A percentile compares a stretch with the other conserved stretches of the same genome.
These are phyloP conservation scores for Doryteuthis pealeii DNA, from an alignment of 1,140 invertebrate genomes.

Conservation along the genomic window DNA sequence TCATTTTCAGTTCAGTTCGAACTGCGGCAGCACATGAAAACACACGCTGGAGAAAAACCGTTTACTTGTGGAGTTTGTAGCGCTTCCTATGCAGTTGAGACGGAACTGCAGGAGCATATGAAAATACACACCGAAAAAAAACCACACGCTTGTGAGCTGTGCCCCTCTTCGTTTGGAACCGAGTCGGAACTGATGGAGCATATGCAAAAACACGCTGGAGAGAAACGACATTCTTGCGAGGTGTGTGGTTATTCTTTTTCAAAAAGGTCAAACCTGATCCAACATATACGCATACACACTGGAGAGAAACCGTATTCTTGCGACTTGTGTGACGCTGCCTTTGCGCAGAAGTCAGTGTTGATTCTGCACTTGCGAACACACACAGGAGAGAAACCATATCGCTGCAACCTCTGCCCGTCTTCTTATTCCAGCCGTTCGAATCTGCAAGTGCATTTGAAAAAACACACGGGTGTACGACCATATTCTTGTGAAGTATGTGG, in stretches of 20 bases:
- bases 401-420: too few relatives aligned
- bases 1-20: background rate
- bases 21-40: background rate
- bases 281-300: too few relatives aligned
- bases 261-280: constrained; percentile 26
- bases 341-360: too few relatives aligned
- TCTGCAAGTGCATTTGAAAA: too few relatives aligned
- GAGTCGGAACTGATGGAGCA: constrained; percentile 93
- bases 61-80: constrained; percentile 7
- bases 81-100: background rate
- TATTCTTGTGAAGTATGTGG: too few relatives aligned
- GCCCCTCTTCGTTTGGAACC: constrained; percentile 91
- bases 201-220: constrained; percentile 91
- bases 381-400: too few relatives aligned
- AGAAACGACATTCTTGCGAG: constrained; percentile 95
- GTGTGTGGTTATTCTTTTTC: constrained; percentile 70
- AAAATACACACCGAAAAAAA: constrained; percentile 20
- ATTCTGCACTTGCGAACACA: too few relatives aligned
- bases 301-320: too few relatives aligned
- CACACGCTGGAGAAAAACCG: background rate
- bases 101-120: too few relatives aligned
- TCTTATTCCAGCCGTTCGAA: too few relatives aligned
- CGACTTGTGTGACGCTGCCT: too few relatives aligned
- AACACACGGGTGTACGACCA: too few relatives aligned
- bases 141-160: constrained; percentile 75